Evolutionary conservation across 2,888 invertebrate species (phyloP).

Genomic region (Drosophila anomelani): DNA sequence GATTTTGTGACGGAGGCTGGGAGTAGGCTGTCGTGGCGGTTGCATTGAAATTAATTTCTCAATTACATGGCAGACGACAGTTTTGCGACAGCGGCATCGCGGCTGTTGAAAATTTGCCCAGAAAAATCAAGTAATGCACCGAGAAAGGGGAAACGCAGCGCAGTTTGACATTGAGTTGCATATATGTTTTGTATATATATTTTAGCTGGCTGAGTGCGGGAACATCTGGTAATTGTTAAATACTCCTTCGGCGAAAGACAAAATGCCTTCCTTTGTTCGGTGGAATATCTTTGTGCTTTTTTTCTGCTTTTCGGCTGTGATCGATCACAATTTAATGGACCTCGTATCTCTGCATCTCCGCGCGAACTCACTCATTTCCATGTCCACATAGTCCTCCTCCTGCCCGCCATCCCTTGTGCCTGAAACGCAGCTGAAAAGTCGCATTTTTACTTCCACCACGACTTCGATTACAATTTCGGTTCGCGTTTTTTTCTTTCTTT

Average conservation of each 20-base stretch:
- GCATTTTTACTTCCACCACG: conserved; percentile 43
- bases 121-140: background rate
- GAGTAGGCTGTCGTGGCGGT: conserved; percentile 8
- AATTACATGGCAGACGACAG: conserved; percentile 74
- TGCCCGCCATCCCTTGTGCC: conserved; percentile 6
- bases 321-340: conserved; percentile 74
- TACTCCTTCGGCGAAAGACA: conserved; percentile 56
- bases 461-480: conserved; percentile 5
- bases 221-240: conserved; percentile 83
- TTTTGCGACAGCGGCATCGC: conserved; percentile 33
- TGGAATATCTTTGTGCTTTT: conserved; percentile 35
- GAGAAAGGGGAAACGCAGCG: conserved; percentile 12
- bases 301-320: conserved; percentile 53
- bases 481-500: background rate
- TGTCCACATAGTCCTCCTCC: conserved; percentile 66
- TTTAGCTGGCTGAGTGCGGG: conserved; percentile 24
- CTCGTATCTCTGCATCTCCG: conserved; percentile 44
- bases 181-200: conserved; percentile 46
- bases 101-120: conserved; percentile 39
- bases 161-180: conserved; percentile 38
- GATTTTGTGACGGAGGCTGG: conserved; percentile 39
- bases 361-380: conserved; percentile 73
- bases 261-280: conserved; percentile 75
- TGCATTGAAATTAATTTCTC: conserved; percentile 71
- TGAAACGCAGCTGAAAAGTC: conserved; percentile 62